Base-by-base conservation (phyloP, 2,888 invertebrate species). In the Parnassius apollo region DNA sequence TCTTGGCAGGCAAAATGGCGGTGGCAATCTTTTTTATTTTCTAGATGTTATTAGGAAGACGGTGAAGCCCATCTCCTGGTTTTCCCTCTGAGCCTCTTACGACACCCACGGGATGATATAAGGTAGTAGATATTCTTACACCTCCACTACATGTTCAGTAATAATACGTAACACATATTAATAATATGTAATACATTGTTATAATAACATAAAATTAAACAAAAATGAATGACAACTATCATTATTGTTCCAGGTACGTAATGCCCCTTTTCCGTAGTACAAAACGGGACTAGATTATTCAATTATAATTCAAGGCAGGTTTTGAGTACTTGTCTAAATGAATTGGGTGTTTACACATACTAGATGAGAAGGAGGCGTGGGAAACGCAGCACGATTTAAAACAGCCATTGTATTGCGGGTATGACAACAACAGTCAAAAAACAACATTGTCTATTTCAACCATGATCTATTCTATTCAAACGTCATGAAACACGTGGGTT, bases 161-260 rank as follows among this genome's bases (percentile, higher is more conserved):
- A 25, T 25, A 25, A 25, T 4, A 35, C 35, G 35, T 4, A 4
- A 4, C 7, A 35, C 35, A 25, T 25, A 2, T 25, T 25, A 25
- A 25, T 25, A 25, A 25, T 3, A 25, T 3, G 25, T 25, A 25
- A 4, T 25, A 25, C 25, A 35, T 35, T 7, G 3, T 35, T 35
- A 35, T 7, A 35, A 35, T 1, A 35, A 7, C 4, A 35, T 35
- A 35, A 35, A 35, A 4, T 35, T 2, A 18, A 8, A 8, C 13
- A 13, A 49, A 7, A 49, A 49, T 49, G 13, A 49, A 49, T 13
- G 4, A 49, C 4, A 49, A 13, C 1, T 18, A 45, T 42, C 57
- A 11, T 53, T 51, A 13, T 62, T 54, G 62, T 62, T 62, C 54
- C 62, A 62, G 62, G 62, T 62, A 62, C 46, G 62, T 62, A 22